Conservation (phyloP, 2,797 vertebrate species). For the Platalea minor region DNA sequence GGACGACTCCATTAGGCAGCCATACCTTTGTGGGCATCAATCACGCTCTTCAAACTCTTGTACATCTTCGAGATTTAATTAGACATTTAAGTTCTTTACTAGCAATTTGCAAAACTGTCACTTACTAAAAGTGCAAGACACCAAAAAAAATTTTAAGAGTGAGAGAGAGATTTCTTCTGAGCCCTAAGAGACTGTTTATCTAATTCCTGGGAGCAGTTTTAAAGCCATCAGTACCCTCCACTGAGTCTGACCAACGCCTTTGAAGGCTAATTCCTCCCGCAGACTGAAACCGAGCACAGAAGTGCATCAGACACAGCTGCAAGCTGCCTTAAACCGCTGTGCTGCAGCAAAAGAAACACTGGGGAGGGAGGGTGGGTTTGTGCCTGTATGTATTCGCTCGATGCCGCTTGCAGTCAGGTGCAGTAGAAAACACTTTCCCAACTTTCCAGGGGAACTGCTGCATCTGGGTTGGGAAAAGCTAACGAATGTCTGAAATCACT, state of each 20-base stretch:
- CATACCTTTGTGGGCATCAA: constrained; percentile 92
- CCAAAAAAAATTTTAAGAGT: constrained; percentile 42
- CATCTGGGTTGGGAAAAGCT: not conserved
- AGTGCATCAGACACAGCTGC: not conserved
- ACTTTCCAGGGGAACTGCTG: not conserved
- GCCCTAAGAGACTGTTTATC: constrained; percentile 14
- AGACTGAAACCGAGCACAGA: not conserved
- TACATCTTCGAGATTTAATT: constrained; percentile 81
- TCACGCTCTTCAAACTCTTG: constrained; percentile 84
- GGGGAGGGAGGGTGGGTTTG: not conserved
- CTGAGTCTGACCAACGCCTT: not conserved
- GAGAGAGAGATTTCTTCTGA: not conserved
- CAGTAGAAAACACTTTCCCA: not conserved
- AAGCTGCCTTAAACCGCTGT: not conserved
- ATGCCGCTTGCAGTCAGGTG: not conserved
- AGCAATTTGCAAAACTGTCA: constrained; percentile 83
- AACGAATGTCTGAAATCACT: accelerated
- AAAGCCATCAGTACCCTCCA: not conserved
- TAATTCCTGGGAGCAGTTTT: not conserved
- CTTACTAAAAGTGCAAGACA: constrained; percentile 74
- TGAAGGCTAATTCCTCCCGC: not conserved
- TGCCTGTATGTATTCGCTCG: accelerated
- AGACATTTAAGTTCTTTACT: constrained; percentile 82
- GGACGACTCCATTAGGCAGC: constrained; percentile 87
- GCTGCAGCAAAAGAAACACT: not conserved